Base-by-base conservation (phyloP, 1,140 invertebrate species). In the Neotoxoptera formosana region DNA sequence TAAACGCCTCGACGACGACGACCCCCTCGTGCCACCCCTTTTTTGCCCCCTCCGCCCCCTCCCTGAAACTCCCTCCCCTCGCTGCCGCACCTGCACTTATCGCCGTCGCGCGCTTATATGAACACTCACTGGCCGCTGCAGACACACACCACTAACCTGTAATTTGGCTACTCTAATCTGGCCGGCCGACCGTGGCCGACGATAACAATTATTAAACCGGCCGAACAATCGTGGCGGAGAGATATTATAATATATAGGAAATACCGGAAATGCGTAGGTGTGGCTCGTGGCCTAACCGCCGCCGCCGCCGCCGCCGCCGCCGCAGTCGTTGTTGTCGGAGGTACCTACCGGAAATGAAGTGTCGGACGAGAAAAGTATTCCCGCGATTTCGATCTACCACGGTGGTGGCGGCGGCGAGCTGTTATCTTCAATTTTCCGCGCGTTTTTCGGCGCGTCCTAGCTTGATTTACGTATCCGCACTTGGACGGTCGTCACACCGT, bases 121-220 rank as follows among this genome's bases (percentile, higher is more conserved):
- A 48, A 41, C 76, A 41, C 76, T 30, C 67, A 17, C n/a, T 76
- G 60, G 60, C 60, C 60, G n/a, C 60, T 76, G 30, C 9, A 56
- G 36, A 84, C 34, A 81, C n/a, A 45, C 41, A 76, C 53, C 90
- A 45, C 89, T 92, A 84, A 92, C 91, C 76, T 92, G 81, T 93
- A 93, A 93, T 93, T 93, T 86, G 91, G 48, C 81, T 41, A 84
- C 81, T 93, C 81, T 93, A 84, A 86, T 93, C 91, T 93, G 81
- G 91, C 84, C 91, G 81, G 36, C 91, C 81, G 91, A 84, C 91
- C 91, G 91, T 93, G 91, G 48, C 67, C 91, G 81, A 86, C 91
- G 91, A 93, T 93, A 93, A 93, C 86, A 93, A 93, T 93, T 76
- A 76, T 76, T 86, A 93, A 86, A 60, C 89, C 56, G 36, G 23